phyloP scores from a whole-genome alignment of 1,140 invertebrate genomes.

The Battus philenor region DNA sequence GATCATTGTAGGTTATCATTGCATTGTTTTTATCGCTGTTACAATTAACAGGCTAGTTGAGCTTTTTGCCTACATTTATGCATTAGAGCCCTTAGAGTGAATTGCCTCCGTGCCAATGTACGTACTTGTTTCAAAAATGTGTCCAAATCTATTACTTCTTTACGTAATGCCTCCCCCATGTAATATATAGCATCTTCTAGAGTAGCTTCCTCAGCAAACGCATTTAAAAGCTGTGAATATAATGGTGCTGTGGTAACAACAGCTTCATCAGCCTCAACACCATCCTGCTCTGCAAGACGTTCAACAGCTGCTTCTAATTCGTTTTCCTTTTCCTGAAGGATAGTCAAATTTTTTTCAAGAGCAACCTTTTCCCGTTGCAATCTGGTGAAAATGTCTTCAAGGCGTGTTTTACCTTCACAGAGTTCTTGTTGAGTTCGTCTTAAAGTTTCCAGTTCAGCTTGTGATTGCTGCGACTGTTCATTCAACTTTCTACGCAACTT shows the following conservation, averaged over 20 bases:
- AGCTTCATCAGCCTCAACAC: constrained; percentile 96
- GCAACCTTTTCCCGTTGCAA: constrained; percentile 91
- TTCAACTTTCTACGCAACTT: constrained; percentile 91
- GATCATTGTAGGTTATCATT: constrained; percentile 5
- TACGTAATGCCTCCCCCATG: constrained; percentile 95
- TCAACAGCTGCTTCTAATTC: constrained; percentile 90
- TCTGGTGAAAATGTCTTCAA: constrained; percentile 88
- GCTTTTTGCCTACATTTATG: constrained; percentile 98
- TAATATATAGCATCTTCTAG: constrained; percentile 99
- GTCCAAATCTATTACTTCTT: constrained; percentile 95
- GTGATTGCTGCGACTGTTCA: constrained; percentile 92
- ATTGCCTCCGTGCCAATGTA: constrained; percentile 95
- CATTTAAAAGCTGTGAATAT: constrained; percentile 97
- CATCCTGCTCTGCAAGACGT: constrained; percentile 86
- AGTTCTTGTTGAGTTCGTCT: constrained; percentile 93
- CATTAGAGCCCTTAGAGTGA: constrained; percentile 95
- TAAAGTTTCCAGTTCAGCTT: constrained; percentile 94
- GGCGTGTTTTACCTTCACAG: constrained; percentile 87
- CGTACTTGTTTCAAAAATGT: constrained; percentile 98
- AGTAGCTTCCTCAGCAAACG: constrained; percentile 98
- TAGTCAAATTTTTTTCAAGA: constrained; percentile 89
- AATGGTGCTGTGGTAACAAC: constrained; percentile 97
- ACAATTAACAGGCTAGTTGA: constrained; percentile 82
- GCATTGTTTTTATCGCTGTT: constrained; percentile 15
- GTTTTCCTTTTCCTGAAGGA: constrained; percentile 90